These are phyloP conservation scores for Rostrhamus sociabilis DNA, from an alignment of 2,797 vertebrate species.

Conservation along the genomic window DNA sequence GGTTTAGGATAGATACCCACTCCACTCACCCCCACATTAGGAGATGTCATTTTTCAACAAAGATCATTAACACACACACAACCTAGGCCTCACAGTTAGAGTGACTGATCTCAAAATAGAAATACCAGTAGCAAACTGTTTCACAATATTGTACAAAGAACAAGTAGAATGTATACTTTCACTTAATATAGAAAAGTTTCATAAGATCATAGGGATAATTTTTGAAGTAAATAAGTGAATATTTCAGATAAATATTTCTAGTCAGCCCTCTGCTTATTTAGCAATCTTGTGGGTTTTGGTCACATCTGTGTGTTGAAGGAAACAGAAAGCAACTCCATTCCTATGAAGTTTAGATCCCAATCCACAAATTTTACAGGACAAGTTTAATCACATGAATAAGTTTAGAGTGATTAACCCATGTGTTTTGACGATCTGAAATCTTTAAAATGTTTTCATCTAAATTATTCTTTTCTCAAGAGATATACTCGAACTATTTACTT, in stretches of 20 bases:
- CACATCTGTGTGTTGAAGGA: neutral
- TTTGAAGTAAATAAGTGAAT: neutral
- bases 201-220: neutral
- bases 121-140: neutral
- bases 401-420: neutral
- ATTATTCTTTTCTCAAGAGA: neutral
- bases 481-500: neutral
- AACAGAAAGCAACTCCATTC: neutral
- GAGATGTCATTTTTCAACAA: neutral
- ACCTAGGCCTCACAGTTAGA: neutral
- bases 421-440: neutral
- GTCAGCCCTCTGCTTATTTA: neutral
- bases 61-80: neutral
- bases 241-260: neutral
- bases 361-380: neutral
- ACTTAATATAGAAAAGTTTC: neutral
- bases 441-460: neutral
- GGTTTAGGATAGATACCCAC: fast-evolving
- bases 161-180: neutral
- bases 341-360: neutral
- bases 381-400: neutral
- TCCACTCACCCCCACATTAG: neutral
- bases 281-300: fast-evolving
- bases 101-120: neutral
- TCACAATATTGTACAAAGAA: neutral